Base-by-base conservation (phyloP, 2,113 vertebrate species). In the Theropithecus gelada region DNA sequence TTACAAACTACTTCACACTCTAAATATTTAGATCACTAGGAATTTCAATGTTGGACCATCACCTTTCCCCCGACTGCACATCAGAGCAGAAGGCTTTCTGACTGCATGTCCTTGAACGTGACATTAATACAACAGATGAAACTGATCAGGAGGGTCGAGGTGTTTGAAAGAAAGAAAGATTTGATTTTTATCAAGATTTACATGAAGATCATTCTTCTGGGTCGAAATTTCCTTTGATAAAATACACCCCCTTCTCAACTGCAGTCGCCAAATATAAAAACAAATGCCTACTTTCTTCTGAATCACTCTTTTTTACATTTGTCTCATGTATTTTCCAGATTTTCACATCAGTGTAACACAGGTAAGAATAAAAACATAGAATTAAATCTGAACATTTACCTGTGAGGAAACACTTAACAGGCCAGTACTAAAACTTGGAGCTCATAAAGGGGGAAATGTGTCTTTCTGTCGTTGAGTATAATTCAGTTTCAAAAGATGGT, bases 151-250 rank as follows among this genome's bases (percentile, higher is more conserved):
- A 96, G 95, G 80, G 23, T 40, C 97, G 93, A 98, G 82, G 72
- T 97, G 93, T 98, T 98, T 98, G 48, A 97, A 97, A 97, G 93
- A 98, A 96, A 97, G 89, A 78, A 96, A 96, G 98, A 98, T 98
- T 88, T 96, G 79, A 97, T 97, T 98, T 98, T 98, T 97, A 97
- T 98, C 75, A 93, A 96, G 97, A 97, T 82, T 98, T 98, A 93
- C 93, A 88, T 8, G 70, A 59, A 43, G 79, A 96, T 98, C 22
- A 61, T 80, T 92, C 97, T 97, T 95, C 97, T 97, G 70, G 38
- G 81, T 97, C 92, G 89, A 98, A 95, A 98, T 98, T 97, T 97
- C 86, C 88, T 98, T 98, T 97, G 73, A 89, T 93, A 97, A 68
- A 97, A 97, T 90, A 98, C 20, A 94, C 55, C 6, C 23, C 93